Evolutionary conservation across 2,888 invertebrate genomes (phyloP).

Genomic region (Hydroisotoma schaefferi): DNA sequence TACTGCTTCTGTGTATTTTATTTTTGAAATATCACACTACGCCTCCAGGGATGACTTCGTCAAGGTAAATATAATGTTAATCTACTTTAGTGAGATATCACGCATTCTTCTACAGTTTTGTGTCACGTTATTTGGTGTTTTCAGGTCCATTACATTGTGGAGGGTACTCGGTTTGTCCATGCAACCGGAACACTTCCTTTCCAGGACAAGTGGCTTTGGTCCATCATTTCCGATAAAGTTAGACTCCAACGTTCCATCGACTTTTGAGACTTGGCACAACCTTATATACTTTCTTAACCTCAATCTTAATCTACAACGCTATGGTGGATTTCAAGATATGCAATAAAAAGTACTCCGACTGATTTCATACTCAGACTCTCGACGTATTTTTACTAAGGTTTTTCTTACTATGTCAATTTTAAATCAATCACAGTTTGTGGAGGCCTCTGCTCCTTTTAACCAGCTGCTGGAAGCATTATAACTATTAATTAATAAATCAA

Average conservation of each 20-base stretch:
- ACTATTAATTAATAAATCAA: too few relatives aligned
- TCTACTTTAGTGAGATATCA: background rate
- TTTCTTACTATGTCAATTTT: too few relatives aligned
- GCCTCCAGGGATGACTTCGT: slow-evolving; percentile 28
- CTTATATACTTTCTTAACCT: too few relatives aligned
- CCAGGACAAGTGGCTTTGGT: slow-evolving; percentile 43
- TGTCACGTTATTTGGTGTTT: background rate
- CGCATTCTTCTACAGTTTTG: background rate
- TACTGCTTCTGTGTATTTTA: slow-evolving; percentile 45
- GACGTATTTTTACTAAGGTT: too few relatives aligned
- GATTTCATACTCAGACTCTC: too few relatives aligned
- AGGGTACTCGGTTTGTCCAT: slow-evolving; percentile 42
- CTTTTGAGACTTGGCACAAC: slow-evolving; percentile 17
- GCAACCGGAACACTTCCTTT: slow-evolving; percentile 39
- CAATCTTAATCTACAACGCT: too few relatives aligned
- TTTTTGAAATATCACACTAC: slow-evolving; percentile 40
- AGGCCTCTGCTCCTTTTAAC: too few relatives aligned
- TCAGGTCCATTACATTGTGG: slow-evolving; percentile 40
- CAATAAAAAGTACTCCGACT: too few relatives aligned
- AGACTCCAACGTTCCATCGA: slow-evolving; percentile 31
- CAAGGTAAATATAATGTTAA: slow-evolving; percentile 21
- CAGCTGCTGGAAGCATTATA: too few relatives aligned
- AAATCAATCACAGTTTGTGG: too few relatives aligned
- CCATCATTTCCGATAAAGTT: slow-evolving; percentile 41
- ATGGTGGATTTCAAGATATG: too few relatives aligned